phyloP scores from a whole-genome alignment of 1,140 invertebrate genomes.

The Drosophila quadrilineata region DNA sequence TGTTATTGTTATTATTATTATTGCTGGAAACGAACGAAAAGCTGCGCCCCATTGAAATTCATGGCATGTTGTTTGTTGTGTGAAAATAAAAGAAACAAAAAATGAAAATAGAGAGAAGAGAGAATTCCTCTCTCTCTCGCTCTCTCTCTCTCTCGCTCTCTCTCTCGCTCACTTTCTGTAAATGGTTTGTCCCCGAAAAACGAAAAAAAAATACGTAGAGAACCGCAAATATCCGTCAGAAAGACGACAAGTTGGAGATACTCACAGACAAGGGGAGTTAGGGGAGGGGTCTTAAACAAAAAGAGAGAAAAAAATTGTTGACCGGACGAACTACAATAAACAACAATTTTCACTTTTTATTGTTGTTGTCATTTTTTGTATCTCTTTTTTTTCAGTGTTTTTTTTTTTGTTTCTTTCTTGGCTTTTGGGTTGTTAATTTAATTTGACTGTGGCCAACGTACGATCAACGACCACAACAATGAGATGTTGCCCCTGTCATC shows the following conservation, averaged over 20 bases:
- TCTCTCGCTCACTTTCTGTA: conserved; percentile 5
- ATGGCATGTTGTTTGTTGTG: neutral
- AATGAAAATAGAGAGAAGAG: too few relatives aligned
- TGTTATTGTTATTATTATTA: conserved; percentile 3
- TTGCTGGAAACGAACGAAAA: neutral
- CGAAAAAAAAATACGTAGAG: too few relatives aligned
- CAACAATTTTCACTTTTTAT: conserved; percentile 68
- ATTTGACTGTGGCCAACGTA: conserved; percentile 66
- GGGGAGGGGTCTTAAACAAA: too few relatives aligned
- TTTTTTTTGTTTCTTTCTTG: conserved; percentile 27
- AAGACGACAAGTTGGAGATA: conserved; percentile 35
- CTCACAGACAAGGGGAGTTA: too few relatives aligned
- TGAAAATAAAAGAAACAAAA: conserved; percentile 19
- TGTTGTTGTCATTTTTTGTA: conserved; percentile 39
- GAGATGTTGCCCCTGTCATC: conserved; percentile 9
- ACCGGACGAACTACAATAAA: conserved; percentile 63
- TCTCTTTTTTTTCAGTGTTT: conserved; percentile 6
- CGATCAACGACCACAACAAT: conserved; percentile 59
- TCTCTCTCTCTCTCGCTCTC: neutral
- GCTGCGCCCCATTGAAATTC: conserved; percentile 39
- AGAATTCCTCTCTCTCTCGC: neutral
- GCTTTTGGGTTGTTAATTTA: conserved; percentile 60
- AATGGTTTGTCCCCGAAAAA: conserved; percentile 55
- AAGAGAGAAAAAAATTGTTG: conserved; percentile 38
- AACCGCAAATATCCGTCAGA: conserved; percentile 68